Evolutionary conservation across 92 coral and sea anemone species (phyloP).

Genomic region (Isaurus tuberculatus): DNA sequence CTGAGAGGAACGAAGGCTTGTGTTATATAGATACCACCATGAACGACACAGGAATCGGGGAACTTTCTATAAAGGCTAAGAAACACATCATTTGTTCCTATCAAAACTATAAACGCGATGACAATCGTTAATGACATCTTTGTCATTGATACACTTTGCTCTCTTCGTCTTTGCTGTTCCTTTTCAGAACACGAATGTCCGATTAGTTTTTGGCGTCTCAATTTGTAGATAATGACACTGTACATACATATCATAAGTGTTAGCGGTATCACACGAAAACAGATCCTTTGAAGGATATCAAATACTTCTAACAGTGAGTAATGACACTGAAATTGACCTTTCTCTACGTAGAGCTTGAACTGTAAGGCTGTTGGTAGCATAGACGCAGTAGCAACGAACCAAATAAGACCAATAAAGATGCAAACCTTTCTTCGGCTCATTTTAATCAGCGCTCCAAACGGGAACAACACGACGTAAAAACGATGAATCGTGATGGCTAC

Average conservation of each 20-base stretch:
- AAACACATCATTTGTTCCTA: conserved; percentile 36
- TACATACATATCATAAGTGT: conserved; percentile 15
- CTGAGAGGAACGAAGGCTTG: conserved; percentile 31
- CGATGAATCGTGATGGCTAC: conserved; percentile 34
- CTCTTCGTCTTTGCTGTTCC: conserved; percentile 24
- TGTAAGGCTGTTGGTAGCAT: background rate
- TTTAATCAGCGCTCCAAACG: conserved; percentile 27
- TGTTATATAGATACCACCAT: conserved; percentile 17
- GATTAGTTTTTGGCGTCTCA: conserved; percentile 32
- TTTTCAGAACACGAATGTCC: conserved; percentile 29
- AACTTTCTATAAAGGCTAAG: background rate
- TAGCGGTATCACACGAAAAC: conserved; percentile 25
- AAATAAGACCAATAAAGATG: conserved; percentile 1
- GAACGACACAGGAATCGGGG: conserved; percentile 7
- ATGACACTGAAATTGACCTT: background rate
- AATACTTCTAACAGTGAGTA: background rate
- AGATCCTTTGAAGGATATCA: background rate
- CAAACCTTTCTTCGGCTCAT: conserved; percentile 11
- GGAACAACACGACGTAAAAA: conserved; percentile 37
- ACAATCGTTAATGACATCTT: conserved; percentile 40
- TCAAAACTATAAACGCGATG: conserved; percentile 5
- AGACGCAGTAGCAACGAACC: background rate
- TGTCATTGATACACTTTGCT: conserved; percentile 31
- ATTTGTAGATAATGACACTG: conserved; percentile 8
- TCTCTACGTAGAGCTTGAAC: background rate